Base-by-base conservation (phyloP, 2,113 vertebrate genomes). In the Elanoides forficatus region DNA sequence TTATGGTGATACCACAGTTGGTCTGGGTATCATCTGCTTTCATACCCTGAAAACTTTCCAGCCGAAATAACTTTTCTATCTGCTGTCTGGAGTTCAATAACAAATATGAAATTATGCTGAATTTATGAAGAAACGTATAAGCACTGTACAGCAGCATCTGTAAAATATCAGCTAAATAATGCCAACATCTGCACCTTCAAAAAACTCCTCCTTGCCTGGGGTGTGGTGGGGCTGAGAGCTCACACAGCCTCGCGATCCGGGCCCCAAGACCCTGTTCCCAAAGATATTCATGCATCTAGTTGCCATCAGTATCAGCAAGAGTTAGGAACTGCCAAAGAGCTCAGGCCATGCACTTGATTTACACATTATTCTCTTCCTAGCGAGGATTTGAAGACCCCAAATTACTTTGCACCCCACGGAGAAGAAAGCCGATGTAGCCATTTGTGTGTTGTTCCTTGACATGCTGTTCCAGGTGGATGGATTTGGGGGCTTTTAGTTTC, bases 1-100 rank as follows among this genome's bases (percentile, higher is more conserved):
- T 86, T 82, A 22, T 13, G 90, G 60, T 6, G 43, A 80, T 93
- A 79, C 78, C 65, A 34, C 56, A 71, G 60, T 72, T 81, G 56
- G 26, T 74, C 52, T 89, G 78, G 55, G 84, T 89, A 65, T 94
- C 50, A 71, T 93, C 92, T 93, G 68, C 52, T 87, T 93, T 94
- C 73, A 36, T 52, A 48, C 30, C 32, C 40, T 81, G 81, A 93
- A 96, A 87, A 62, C 43, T 79, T 94, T 82, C 84, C 87, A 96
- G 89, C 8, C 8, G 48, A 93, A 94, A 85, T 84, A 89, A 59
- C 79, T 92, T 68, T 74, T 78, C 68, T 86, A 13, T 86, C 67
- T 85, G 20, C 75, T 90, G 53, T 86, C 90, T 73, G 22, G 45
- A 83, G 58, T 34, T 87, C 86, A 93, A 17, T 74, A 90, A 79